Evolutionary conservation across 2,888 invertebrate species (phyloP).

Genomic region (Ochropleura leucogaster): DNA sequence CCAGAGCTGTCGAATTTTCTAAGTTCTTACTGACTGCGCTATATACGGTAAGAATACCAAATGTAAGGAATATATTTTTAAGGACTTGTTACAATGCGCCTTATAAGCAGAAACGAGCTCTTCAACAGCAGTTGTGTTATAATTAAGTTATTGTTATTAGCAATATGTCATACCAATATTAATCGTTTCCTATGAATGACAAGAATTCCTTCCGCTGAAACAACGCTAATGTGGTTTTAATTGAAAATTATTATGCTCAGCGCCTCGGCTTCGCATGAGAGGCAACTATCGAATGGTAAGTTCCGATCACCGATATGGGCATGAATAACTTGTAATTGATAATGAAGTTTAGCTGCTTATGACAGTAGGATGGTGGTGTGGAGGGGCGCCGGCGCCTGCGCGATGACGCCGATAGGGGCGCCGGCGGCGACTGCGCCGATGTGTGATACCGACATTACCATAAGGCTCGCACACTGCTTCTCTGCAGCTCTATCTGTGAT

Average conservation of each 20-base stretch:
- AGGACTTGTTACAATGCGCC: too few relatives aligned
- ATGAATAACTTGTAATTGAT: slow-evolving; percentile 68
- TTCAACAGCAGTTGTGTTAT: not conserved
- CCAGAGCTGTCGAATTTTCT: too few relatives aligned
- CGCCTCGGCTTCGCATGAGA: slow-evolving; percentile 59
- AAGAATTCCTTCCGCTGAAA: slow-evolving; percentile 49
- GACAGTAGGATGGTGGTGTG: slow-evolving; percentile 51
- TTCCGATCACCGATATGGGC: slow-evolving; percentile 65
- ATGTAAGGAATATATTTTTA: too few relatives aligned
- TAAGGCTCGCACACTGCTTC: slow-evolving; percentile 79
- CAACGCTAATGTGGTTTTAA: slow-evolving; percentile 59
- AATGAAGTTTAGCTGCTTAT: slow-evolving; percentile 67
- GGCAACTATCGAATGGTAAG: slow-evolving; percentile 64
- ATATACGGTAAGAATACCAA: too few relatives aligned
- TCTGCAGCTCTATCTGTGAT: slow-evolving; percentile 74
- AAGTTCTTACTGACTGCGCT: too few relatives aligned
- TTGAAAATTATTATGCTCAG: slow-evolving; percentile 63
- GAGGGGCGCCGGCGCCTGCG: slow-evolving; percentile 76
- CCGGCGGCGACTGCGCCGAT: slow-evolving; percentile 80
- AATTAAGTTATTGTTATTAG: slow-evolving; percentile 7
- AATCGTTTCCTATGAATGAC: slow-evolving; percentile 40
- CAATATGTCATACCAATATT: slow-evolving; percentile 21
- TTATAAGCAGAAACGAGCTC: too few relatives aligned
- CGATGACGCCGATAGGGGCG: slow-evolving; percentile 84
- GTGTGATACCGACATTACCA: slow-evolving; percentile 86